Conservation (phyloP, 2,888 invertebrate species). For the Scaptomyza caliginosa region DNA sequence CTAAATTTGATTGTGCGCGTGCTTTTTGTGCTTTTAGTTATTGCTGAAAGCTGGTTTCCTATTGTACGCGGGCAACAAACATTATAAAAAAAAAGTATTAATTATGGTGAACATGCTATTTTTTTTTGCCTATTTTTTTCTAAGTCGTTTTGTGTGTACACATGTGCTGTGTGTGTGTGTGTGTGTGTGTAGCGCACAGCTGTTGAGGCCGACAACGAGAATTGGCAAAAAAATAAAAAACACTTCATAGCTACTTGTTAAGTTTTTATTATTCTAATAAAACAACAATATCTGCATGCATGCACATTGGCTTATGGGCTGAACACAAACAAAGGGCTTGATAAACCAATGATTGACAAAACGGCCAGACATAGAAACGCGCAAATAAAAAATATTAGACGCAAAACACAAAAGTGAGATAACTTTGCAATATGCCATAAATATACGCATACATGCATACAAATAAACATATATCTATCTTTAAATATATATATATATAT, state of each 20-base stretch:
- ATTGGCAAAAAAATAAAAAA: constrained; percentile 2
- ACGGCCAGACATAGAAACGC: not conserved
- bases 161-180: not conserved
- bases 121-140: not conserved
- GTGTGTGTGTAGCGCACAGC: constrained; percentile 16
- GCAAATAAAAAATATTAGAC: not conserved
- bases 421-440: not conserved
- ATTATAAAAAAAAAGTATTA: not conserved
- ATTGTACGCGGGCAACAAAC: not conserved
- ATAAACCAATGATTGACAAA: constrained; percentile 1
- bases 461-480: not conserved
- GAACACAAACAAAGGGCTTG: not conserved
- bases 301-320: not conserved
- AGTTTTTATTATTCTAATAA: not conserved
- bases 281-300: not conserved
- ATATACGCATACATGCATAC: constrained; percentile 2
- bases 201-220: constrained; percentile 7
- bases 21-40: constrained; percentile 12
- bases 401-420: not conserved
- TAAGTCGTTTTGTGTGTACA: not conserved
- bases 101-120: not conserved
- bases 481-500: constrained; percentile 9
- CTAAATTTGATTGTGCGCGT: constrained; percentile 6
- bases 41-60: constrained; percentile 4
- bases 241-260: not conserved